A percentile compares a stretch with the other conserved stretches of the same genome.
Evolutionary conservation across 2,797 vertebrate genomes (phyloP).

Genomic region (Ataeniobius toweri): DNA sequence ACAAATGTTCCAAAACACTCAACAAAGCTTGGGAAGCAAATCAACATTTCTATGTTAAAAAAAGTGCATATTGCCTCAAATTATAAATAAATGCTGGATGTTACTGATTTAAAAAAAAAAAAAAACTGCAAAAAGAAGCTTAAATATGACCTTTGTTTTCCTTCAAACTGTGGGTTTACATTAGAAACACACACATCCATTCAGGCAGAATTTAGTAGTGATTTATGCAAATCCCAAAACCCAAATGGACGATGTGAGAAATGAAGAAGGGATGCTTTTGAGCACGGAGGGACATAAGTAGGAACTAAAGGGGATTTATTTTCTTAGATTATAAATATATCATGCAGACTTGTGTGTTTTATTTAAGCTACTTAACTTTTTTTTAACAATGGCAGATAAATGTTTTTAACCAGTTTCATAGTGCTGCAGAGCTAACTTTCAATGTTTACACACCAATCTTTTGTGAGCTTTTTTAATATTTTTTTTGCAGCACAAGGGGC

Average conservation of each 20-base stretch:
- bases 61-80: neutral
- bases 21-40: neutral
- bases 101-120: neutral
- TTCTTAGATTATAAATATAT: neutral
- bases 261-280: neutral
- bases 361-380: neutral
- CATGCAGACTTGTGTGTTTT: neutral
- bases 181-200: neutral
- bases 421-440: neutral
- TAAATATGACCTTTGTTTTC: neutral
- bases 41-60: neutral
- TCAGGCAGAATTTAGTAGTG: neutral
- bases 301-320: neutral
- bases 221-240: slow-evolving; percentile 33
- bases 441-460: neutral
- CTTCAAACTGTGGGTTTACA: neutral
- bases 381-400: neutral
- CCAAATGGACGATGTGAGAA: slow-evolving; percentile 12
- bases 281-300: neutral
- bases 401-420: neutral
- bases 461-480: neutral
- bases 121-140: neutral
- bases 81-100: neutral
- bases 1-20: slow-evolving; percentile 10
- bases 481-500: no score